Percentiles rank a stretch among this genome's conserved stretches.
phyloP scores from a whole-genome alignment of 1,140 invertebrate genomes.

The Anadara kagoshimensis region DNA sequence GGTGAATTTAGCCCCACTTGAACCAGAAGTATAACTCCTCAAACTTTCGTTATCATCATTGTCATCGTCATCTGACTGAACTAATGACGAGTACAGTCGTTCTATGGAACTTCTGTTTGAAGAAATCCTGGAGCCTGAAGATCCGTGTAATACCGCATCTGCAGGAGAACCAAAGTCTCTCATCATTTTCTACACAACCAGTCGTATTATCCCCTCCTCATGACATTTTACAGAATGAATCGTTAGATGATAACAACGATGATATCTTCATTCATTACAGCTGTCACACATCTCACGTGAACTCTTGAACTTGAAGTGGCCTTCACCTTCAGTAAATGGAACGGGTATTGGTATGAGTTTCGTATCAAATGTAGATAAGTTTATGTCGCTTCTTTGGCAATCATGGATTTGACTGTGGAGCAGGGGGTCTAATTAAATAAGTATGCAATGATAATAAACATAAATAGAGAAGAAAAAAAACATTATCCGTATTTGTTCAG shows the following conservation, averaged over 20 bases:
- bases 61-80: constrained; percentile 39
- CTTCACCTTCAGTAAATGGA: background rate
- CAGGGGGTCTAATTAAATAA: too few species aligned
- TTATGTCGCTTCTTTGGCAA: too few species aligned
- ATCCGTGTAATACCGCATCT: constrained; percentile 36
- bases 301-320: background rate
- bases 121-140: constrained; percentile 14
- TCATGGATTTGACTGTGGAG: too few species aligned
- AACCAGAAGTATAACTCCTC: constrained; percentile 32
- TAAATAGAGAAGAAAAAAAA: too few species aligned
- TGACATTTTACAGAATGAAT: background rate
- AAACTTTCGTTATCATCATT: constrained; percentile 41
- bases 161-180: constrained; percentile 43
- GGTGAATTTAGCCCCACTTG: constrained; percentile 37
- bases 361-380: too few species aligned
- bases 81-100: constrained; percentile 48
- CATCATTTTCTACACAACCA: constrained; percentile 4
- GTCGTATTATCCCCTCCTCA: too few species aligned
- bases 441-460: too few species aligned
- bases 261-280: background rate
- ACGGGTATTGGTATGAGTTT: too few species aligned
- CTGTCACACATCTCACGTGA: too few species aligned
- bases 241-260: background rate
- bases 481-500: too few species aligned
- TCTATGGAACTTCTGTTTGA: constrained; percentile 38